Percentiles rank a stretch among this genome's conserved stretches.
These are phyloP conservation scores for Melanotaenia nigrans DNA, from an alignment of 2,797 vertebrate genomes.

Conservation along the genomic window DNA sequence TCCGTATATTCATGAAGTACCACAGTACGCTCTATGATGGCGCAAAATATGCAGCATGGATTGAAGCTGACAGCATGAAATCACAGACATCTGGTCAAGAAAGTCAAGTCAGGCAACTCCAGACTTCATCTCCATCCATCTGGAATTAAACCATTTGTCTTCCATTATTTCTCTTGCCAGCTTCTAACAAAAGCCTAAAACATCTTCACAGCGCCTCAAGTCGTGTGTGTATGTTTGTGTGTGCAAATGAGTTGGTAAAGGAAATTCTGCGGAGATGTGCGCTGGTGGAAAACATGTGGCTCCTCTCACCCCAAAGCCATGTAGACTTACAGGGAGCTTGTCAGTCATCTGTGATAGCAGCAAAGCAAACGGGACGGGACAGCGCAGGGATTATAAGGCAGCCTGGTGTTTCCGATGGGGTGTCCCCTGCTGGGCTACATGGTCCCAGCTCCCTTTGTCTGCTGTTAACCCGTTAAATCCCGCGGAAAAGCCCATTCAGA, in stretches of 20 bases:
- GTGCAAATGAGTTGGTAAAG: neutral
- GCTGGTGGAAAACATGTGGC: constrained; percentile 61
- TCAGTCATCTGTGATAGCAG: constrained; percentile 64
- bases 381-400: constrained; percentile 75
- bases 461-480: constrained; percentile 87
- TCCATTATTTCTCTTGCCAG: constrained; percentile 37
- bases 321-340: constrained; percentile 48
- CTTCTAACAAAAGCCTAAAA: constrained; percentile 23
- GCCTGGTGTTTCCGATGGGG: constrained; percentile 80
- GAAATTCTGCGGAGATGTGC: constrained; percentile 31
- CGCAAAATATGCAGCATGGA: constrained; percentile 7
- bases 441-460: constrained; percentile 84
- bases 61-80: constrained; percentile 40
- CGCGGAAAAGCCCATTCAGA: constrained; percentile 83
- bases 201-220: constrained; percentile 33
- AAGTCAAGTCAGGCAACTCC: constrained; percentile 33
- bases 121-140: constrained; percentile 50
- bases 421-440: constrained; percentile 83
- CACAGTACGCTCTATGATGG: neutral
- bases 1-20: constrained; percentile 16
- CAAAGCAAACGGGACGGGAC: constrained; percentile 73
- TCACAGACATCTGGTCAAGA: constrained; percentile 43
- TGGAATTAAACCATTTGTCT: constrained; percentile 53
- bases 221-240: constrained; percentile 11
- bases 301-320: constrained; percentile 43